These are phyloP conservation scores for Ibidorhyncha struthersii DNA, from an alignment of 2,113 vertebrate species.

Conservation along the genomic window DNA sequence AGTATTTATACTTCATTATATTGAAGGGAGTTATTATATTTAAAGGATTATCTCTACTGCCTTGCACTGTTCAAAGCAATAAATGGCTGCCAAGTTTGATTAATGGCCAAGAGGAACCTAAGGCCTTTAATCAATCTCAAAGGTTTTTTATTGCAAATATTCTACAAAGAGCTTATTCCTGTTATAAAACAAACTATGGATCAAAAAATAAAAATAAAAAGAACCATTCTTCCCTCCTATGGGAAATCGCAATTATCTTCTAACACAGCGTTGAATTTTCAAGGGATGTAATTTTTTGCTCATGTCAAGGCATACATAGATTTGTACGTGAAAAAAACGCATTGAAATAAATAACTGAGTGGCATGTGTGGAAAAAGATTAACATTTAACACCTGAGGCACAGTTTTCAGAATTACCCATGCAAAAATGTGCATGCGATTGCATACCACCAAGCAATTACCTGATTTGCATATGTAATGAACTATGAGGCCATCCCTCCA, in stretches of 20 bases:
- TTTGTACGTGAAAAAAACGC: neutral
- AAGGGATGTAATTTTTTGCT: neutral
- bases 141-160: conserved; percentile 46
- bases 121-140: conserved; percentile 54
- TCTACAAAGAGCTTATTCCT: conserved; percentile 6
- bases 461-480: neutral
- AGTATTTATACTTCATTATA: neutral
- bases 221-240: neutral
- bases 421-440: neutral
- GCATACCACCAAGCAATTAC: neutral
- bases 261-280: neutral
- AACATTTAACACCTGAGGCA: neutral
- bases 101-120: conserved; percentile 56
- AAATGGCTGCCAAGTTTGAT: conserved; percentile 49
- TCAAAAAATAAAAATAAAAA: neutral
- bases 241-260: neutral
- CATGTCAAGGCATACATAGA: rapidly evolving
- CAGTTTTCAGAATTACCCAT: neutral
- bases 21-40: neutral
- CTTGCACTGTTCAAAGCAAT: conserved; percentile 28
- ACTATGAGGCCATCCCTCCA: neutral
- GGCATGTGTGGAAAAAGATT: neutral
- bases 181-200: conserved; percentile 8
- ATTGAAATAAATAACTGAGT: neutral
- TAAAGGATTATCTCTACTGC: conserved; percentile 44